phyloP scores from a whole-genome alignment of 2,888 invertebrate species.

The Leptopterna dolabrata region DNA sequence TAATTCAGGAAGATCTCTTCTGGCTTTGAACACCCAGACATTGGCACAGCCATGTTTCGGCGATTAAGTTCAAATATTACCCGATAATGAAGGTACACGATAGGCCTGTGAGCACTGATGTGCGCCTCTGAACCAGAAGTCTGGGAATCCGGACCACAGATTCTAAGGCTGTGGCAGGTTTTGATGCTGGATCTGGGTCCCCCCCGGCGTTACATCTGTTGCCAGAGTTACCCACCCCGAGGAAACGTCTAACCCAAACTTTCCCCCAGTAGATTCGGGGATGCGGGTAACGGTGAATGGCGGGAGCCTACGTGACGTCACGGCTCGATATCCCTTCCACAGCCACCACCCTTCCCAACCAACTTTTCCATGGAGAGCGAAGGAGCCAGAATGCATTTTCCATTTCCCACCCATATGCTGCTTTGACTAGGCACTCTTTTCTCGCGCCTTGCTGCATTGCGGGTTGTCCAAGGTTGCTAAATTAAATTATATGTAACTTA shows the following conservation, averaged over 20 bases:
- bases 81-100: no score
- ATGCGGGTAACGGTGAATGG: not conserved
- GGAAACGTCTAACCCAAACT: not conserved
- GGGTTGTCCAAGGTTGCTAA: not conserved
- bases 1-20: no score
- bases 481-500: no score
- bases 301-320: conserved; percentile 4
- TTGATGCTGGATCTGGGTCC: no score
- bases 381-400: not conserved
- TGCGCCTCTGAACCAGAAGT: no score
- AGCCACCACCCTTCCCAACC: not conserved
- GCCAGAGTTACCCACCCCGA: not conserved
- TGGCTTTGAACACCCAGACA: no score
- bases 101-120: no score
- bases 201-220: not conserved
- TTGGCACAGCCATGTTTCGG: no score
- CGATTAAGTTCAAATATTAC: no score
- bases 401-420: not conserved
- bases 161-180: no score
- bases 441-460: not conserved
- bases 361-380: not conserved
- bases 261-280: not conserved
- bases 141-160: no score
- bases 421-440: not conserved
- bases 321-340: conserved; percentile 15